Conservation (phyloP, 2,888 invertebrate species). For the Notocelia uddmanniana region DNA sequence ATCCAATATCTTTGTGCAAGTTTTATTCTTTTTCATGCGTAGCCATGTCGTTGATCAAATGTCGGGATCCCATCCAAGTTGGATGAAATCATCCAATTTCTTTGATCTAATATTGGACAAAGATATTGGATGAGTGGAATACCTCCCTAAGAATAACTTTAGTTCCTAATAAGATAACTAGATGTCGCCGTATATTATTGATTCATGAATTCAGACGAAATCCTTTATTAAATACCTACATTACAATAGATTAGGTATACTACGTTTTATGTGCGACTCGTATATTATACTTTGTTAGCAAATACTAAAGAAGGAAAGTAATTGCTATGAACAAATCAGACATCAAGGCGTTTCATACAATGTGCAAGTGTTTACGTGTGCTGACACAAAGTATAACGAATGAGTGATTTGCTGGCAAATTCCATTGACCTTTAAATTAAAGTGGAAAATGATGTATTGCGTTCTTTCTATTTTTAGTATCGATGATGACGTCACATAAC, state of each 20-base stretch:
- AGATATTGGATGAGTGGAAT: too few relatives aligned
- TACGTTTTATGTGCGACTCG: background rate
- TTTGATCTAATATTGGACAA: too few relatives aligned
- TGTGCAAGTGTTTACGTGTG: background rate
- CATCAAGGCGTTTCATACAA: background rate
- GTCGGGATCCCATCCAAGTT: too few relatives aligned
- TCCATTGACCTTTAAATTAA: background rate
- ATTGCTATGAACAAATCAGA: conserved; percentile 8
- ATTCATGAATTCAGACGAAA: background rate
- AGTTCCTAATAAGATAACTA: background rate
- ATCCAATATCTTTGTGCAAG: too few relatives aligned
- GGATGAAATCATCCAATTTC: too few relatives aligned
- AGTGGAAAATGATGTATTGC: background rate
- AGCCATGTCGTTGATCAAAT: too few relatives aligned
- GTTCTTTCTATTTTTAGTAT: conserved; percentile 32
- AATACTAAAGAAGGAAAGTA: background rate
- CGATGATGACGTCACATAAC: conserved; percentile 19
- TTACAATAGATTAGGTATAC: too few relatives aligned
- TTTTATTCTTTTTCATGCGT: too few relatives aligned
- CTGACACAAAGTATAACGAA: background rate
- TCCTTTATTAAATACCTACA: too few relatives aligned
- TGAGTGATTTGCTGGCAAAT: conserved; percentile 16
- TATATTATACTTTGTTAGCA: background rate
- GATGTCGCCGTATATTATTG: background rate
- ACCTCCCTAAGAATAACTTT: background rate